A percentile compares a stretch with the other conserved stretches of the same genome.
These are phyloP conservation scores for Ormyrus pomaceus DNA, from an alignment of 2,888 invertebrate genomes.

Conservation along the genomic window DNA sequence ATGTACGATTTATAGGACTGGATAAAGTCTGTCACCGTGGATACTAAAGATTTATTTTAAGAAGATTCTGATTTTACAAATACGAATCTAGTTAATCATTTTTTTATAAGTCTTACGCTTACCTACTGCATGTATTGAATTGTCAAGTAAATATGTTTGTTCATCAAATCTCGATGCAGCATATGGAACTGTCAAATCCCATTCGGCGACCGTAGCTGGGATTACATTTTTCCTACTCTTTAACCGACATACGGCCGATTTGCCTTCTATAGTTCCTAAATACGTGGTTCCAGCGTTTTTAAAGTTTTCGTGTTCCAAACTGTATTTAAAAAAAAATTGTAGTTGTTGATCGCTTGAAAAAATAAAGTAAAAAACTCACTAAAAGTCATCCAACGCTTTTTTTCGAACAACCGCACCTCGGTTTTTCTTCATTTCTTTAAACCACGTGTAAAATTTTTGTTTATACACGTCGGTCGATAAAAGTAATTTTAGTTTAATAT, in stretches of 20 bases:
- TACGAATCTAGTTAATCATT: too few species aligned
- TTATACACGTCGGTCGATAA: constrained; percentile 43
- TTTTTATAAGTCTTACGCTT: not conserved
- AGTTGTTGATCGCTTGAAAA: not conserved
- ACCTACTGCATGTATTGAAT: constrained; percentile 33
- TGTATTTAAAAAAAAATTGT: constrained; percentile 18
- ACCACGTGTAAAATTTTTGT: constrained; percentile 56
- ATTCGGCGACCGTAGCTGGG: constrained; percentile 43
- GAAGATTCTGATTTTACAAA: too few species aligned
- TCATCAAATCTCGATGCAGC: constrained; percentile 40
- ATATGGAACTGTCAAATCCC: constrained; percentile 50
- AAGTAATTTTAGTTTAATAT: constrained; percentile 55
- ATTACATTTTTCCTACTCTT: constrained; percentile 42
- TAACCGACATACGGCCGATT: constrained; percentile 51
- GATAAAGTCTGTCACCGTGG: constrained; percentile 43
- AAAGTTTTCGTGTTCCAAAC: constrained; percentile 52
- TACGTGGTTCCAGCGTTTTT: constrained; percentile 52
- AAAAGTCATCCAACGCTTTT: constrained; percentile 33
- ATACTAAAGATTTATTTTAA: constrained; percentile 27
- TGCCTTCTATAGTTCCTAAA: constrained; percentile 52
- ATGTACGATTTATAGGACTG: constrained; percentile 51
- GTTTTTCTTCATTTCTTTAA: constrained; percentile 54
- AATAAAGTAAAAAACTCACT: constrained; percentile 19
- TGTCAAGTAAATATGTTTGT: constrained; percentile 28
- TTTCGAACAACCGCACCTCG: constrained; percentile 51